Evolutionary conservation across 2,888 invertebrate genomes (phyloP), one percentile per base, ranked within the genome.

Genomic region (Eilema sororculum): DNA sequence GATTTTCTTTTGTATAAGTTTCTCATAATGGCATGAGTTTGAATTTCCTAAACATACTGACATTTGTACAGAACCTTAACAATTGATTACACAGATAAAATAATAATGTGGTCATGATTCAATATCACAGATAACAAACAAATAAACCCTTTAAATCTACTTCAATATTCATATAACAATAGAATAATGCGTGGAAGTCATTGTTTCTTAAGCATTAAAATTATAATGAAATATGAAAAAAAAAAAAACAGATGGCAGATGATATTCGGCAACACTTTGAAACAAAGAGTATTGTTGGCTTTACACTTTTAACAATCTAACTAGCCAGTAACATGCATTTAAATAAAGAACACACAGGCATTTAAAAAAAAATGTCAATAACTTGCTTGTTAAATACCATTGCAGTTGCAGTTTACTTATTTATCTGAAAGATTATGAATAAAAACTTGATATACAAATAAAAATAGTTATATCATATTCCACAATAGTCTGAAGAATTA

Each of bases 301-400:
- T 25, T 28, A 64, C 46, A 64, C 28, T 20, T 58, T 12, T 30
- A 60, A 37, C 3, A 30, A 22, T 22, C 10, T 13, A 41, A 64
- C 37, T 37, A 28, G 65, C 59, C 46, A 46, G n/a, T 10, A 68
- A 63, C 72, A 65, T 69, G 69, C 69, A 79, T 59, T 61, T 65
- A 70, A 73, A 75, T 77, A 73, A 72, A 74, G 78, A 76, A 59
- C 58, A 79, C 72, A 81, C 76, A 77, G 77, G 58, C 57, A 59
- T 25, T 12, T 66, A 56, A 61, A n/a, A 37, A 41, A 60, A 25
- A 25, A 62, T 67, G 25, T 25, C n/a, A n/a, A 30, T 75, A 83
- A 93, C 93, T 93, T 93, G 93, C 93, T 91, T 92, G 86, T 89
- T 85, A 73, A 84, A 84, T 86, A 90, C 90, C 93, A 93, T 93